Base-by-base conservation (phyloP, 1,140 invertebrate species). In the Megalonaias nervosa region DNA sequence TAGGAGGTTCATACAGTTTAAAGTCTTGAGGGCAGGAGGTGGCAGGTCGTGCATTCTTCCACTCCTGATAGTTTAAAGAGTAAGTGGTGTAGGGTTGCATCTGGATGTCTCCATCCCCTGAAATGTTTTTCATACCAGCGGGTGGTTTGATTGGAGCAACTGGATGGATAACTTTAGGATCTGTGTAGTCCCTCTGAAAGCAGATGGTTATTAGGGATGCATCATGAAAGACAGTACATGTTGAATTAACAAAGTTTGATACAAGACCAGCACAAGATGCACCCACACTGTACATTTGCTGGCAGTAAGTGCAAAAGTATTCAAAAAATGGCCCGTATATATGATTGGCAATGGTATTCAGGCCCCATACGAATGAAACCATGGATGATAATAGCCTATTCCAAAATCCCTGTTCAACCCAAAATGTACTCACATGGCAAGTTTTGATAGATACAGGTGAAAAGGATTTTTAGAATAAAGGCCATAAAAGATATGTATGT, bases 1-100 rank as follows among this genome's bases (percentile, higher is more conserved):
- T 77, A 4, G 75, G 75, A 5, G 75, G 75, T 26, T 67, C 60
- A 57, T 77, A 77, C 19, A 72, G 31, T 26, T 77, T 70, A 38
- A 72, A 72, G 19, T 61, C 61, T 48, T 48, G 38, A n/a, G 65
- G 75, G 56, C 67, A 77, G 48, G 70, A 55, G 23, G 71, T 64
- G 17, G 64, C 26, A 12, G 69, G 64, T 9, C 14, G n/a, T 16
- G 57, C 61, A 16, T 72, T 48, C 6, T 23, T 55, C 75, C 75
- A 77, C 2, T 56, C n/a, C 69, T 66, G 21, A 14, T 67, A 77
- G 55, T 77, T 70, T n/a, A 72, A 13, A 26, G 60, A 72, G 56
- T 77, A 77, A 55, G 69, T 77, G 56, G 69, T 59, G 26, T 23
- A 4, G 19, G n/a, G 16, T 23, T 38, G 26, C 12, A 70, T 70